Percentiles rank a stretch among this genome's conserved stretches.
These are phyloP conservation scores for Drosophila kohkoa DNA, from an alignment of 1,140 invertebrate species.

Conservation along the genomic window DNA sequence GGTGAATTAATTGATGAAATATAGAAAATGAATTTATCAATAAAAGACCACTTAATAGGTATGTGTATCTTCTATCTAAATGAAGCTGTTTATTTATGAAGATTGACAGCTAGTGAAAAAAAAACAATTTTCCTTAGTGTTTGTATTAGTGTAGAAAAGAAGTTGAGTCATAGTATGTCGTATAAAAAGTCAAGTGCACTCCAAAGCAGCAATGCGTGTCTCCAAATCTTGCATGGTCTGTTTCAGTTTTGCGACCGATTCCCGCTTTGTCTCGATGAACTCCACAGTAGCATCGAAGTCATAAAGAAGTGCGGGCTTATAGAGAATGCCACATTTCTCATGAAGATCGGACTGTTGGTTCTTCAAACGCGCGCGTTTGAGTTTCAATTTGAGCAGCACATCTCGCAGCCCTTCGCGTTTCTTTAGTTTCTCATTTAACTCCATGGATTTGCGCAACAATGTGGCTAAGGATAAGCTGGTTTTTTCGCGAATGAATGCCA, in stretches of 20 bases:
- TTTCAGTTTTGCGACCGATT: background rate
- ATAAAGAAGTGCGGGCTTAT: slow-evolving; percentile 34
- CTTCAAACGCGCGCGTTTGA: slow-evolving; percentile 1
- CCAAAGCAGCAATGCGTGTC: background rate
- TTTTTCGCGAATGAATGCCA: slow-evolving; percentile 43
- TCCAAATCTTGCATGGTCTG: slow-evolving; percentile 4
- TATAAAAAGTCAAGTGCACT: background rate
- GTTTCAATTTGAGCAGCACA: slow-evolving; percentile 9
- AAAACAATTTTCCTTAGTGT: background rate
- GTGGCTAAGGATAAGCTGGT: slow-evolving; percentile 7
- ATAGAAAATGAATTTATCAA: too few species aligned
- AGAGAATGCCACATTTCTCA: slow-evolving; percentile 32
- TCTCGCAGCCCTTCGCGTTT: background rate
- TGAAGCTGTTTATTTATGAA: too few species aligned
- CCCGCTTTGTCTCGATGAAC: background rate
- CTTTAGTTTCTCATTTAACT: background rate
- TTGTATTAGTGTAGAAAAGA: background rate
- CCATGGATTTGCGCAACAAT: background rate
- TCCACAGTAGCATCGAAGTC: slow-evolving; percentile 41
- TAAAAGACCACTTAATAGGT: too few species aligned
- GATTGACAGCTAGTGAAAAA: too few species aligned
- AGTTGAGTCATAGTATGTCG: background rate
- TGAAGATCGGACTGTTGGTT: background rate
- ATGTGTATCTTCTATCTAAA: too few species aligned
- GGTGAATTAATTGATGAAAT: background rate